phyloP scores from a whole-genome alignment of 1,140 invertebrate genomes.

The Pissodes strobi region DNA sequence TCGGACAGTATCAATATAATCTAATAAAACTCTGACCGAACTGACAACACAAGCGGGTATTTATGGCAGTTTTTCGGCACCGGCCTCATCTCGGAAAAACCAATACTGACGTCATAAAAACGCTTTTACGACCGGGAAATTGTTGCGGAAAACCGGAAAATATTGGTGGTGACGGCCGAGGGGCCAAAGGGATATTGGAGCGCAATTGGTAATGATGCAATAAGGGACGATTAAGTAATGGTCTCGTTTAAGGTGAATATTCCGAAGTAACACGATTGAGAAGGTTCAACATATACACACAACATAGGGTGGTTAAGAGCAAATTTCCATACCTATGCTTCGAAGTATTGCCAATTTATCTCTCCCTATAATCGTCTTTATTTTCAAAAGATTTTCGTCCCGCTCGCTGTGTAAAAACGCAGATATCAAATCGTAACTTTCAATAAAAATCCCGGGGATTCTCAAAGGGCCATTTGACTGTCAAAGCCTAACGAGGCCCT shows the following conservation, averaged over 20 bases:
- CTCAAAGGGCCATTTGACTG: conserved; percentile 26
- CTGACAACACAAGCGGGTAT: conserved; percentile 29
- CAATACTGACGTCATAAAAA: conserved; percentile 39
- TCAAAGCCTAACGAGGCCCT: conserved; percentile 29
- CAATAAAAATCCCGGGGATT: neutral
- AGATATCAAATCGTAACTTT: neutral
- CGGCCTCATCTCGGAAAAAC: conserved; percentile 28
- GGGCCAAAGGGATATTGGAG: neutral
- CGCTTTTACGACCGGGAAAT: conserved; percentile 36
- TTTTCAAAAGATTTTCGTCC: no score
- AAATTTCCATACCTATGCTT: no score
- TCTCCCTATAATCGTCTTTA: no score
- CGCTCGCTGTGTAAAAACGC: no score
- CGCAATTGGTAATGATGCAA: conserved; percentile 3
- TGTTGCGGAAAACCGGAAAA: conserved; percentile 33
- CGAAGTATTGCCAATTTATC: no score
- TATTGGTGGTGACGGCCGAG: conserved; percentile 14
- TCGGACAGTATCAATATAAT: conserved; percentile 29
- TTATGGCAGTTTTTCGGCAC: conserved; percentile 34
- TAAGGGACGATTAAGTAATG: neutral
- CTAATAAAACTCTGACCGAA: conserved; percentile 34
- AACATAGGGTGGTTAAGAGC: no score
- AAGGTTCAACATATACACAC: no score
- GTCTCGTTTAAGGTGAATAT: no score
- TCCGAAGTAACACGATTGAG: no score